phyloP scores from a whole-genome alignment of 2,888 invertebrate species.

The Scaptomyza reducta region DNA sequence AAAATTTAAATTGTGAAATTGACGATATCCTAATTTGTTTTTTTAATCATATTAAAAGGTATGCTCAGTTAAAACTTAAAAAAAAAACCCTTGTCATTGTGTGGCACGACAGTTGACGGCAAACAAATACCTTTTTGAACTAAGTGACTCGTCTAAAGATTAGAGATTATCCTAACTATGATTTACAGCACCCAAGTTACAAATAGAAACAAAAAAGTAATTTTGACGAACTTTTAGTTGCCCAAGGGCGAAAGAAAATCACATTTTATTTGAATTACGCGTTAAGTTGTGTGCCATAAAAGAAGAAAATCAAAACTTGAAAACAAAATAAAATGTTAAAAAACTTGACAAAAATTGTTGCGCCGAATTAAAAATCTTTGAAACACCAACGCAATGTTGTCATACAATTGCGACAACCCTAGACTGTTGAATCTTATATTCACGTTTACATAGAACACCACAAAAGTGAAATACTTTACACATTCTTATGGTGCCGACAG shows the following conservation, averaged over 20 bases:
- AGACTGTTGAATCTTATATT: slow-evolving; percentile 4
- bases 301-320: slow-evolving; percentile 52
- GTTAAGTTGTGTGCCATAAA: slow-evolving; percentile 61
- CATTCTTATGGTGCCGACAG: slow-evolving; percentile 66
- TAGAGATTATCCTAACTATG: slow-evolving; percentile 42
- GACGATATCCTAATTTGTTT: neutral
- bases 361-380: slow-evolving; percentile 22
- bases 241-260: slow-evolving; percentile 32
- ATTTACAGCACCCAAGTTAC: slow-evolving; percentile 35
- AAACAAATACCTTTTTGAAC: slow-evolving; percentile 24
- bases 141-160: slow-evolving; percentile 32
- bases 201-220: slow-evolving; percentile 9
- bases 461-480: slow-evolving; percentile 61
- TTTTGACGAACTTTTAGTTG: slow-evolving; percentile 22
- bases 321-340: slow-evolving; percentile 48
- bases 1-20: neutral
- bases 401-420: slow-evolving; percentile 8
- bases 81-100: slow-evolving; percentile 44
- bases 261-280: slow-evolving; percentile 67
- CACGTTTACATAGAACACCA: slow-evolving; percentile 1
- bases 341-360: slow-evolving; percentile 65
- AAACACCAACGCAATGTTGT: slow-evolving; percentile 12
- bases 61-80: neutral
- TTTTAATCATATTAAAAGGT: neutral
- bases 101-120: slow-evolving; percentile 40